phyloP scores from a whole-genome alignment of 2,113 vertebrate species.

The Pao palembangensis region DNA sequence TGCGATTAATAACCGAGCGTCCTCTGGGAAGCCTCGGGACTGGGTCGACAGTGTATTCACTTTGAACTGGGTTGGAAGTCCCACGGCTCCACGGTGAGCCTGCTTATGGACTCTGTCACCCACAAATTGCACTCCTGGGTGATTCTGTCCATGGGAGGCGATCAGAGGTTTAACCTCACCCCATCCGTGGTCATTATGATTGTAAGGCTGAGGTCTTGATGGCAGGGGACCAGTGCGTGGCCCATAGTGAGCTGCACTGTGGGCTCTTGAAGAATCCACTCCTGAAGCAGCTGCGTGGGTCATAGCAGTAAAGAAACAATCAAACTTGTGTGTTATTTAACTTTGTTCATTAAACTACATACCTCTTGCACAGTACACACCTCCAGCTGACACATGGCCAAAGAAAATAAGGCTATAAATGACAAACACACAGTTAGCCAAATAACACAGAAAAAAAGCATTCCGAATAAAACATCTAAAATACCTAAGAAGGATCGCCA shows the following conservation, averaged over 20 bases:
- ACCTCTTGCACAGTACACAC: slow-evolving; percentile 62
- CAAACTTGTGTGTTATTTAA: too few species aligned
- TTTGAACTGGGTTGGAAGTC: slow-evolving; percentile 2
- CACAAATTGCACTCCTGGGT: background rate
- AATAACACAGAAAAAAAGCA: slow-evolving; percentile 3
- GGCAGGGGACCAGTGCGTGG: background rate
- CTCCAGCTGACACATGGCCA: slow-evolving; percentile 55
- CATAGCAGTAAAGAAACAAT: slow-evolving; percentile 12
- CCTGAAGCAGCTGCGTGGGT: slow-evolving; percentile 53
- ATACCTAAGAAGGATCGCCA: slow-evolving; percentile 48
- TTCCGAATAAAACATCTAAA: slow-evolving; percentile 15
- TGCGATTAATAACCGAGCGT: background rate
- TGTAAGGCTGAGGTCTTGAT: background rate
- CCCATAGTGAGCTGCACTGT: slow-evolving; percentile 16
- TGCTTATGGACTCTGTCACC: background rate
- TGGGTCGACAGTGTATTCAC: slow-evolving; percentile 1
- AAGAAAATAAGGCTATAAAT: slow-evolving; percentile 34
- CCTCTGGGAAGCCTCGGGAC: slow-evolving; percentile 23
- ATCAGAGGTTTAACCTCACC: background rate
- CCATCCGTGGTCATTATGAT: background rate
- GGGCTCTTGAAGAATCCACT: slow-evolving; percentile 43
- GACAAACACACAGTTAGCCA: slow-evolving; percentile 20
- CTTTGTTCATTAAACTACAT: slow-evolving; percentile 5
- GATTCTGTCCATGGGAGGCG: background rate
- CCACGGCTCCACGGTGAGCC: background rate